Percentiles rank a stretch among this genome's conserved stretches.
These are phyloP conservation scores for Rhagonycha lutea DNA, from an alignment of 2,888 invertebrate genomes.

Conservation along the genomic window DNA sequence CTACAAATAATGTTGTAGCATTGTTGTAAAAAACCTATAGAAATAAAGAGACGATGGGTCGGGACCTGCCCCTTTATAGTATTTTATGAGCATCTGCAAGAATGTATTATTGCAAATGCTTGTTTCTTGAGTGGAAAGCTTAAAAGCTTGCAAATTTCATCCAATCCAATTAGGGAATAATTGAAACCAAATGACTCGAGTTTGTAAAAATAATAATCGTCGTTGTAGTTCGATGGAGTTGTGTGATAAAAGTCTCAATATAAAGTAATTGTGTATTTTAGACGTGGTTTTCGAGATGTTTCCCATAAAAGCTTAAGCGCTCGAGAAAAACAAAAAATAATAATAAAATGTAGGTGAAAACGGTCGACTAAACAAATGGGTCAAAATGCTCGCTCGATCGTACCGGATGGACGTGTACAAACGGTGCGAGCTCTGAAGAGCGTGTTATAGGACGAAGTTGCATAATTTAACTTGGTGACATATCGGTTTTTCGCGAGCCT, in stretches of 20 bases:
- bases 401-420: slow-evolving; percentile 14
- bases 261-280: slow-evolving; percentile 11
- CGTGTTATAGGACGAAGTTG: slow-evolving; percentile 36
- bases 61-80: not conserved
- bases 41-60: not conserved
- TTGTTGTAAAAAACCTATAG: not conserved
- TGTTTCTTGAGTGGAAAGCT: not conserved
- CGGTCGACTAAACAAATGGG: slow-evolving; percentile 19
- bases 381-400: slow-evolving; percentile 11
- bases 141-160: not conserved
- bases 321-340: slow-evolving; percentile 9
- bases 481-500: slow-evolving; percentile 26
- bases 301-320: slow-evolving; percentile 9
- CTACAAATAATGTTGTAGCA: not conserved
- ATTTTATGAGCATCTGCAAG: not conserved
- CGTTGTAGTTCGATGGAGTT: slow-evolving; percentile 8
- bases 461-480: slow-evolving; percentile 41
- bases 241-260: slow-evolving; percentile 10
- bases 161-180: not conserved
- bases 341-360: slow-evolving; percentile 14
- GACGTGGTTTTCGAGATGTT: slow-evolving; percentile 10
- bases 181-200: not conserved
- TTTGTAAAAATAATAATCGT: not conserved
- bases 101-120: not conserved
- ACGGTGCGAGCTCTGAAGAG: not conserved